phyloP scores from a whole-genome alignment of 1,140 invertebrate species.

The Adelges cooleyi region DNA sequence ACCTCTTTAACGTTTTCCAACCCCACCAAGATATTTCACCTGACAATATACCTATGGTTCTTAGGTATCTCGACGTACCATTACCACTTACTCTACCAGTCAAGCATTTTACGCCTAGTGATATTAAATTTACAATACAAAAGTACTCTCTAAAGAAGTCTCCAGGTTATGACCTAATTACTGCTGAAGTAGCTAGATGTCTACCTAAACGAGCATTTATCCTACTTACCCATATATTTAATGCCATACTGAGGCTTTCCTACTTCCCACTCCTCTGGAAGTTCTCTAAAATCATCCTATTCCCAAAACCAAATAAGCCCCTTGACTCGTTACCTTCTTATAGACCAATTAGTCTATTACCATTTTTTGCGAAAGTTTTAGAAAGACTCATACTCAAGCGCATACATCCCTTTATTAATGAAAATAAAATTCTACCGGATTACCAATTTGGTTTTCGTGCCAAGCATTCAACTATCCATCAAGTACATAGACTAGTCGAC shows the following conservation, averaged over 20 bases:
- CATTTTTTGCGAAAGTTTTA: conserved; percentile 35
- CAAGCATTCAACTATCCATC: conserved; percentile 33
- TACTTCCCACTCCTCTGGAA: conserved; percentile 35
- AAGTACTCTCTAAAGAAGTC: background rate
- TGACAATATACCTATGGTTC: background rate
- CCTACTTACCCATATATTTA: conserved; percentile 11
- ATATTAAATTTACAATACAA: background rate
- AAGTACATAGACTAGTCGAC: background rate
- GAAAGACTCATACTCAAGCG: conserved; percentile 35
- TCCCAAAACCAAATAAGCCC: conserved; percentile 35
- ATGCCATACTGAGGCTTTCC: background rate
- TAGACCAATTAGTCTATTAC: conserved; percentile 36
- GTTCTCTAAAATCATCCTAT: conserved; percentile 36
- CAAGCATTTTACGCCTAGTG: background rate
- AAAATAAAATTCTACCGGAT: conserved; percentile 32
- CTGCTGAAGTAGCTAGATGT: background rate
- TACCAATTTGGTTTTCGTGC: conserved; percentile 37
- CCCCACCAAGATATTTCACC: background rate
- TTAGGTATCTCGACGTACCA: background rate
- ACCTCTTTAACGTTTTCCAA: conserved; percentile 25
- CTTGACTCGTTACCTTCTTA: conserved; percentile 34
- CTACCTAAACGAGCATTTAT: conserved; percentile 13
- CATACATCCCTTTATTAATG: conserved; percentile 28
- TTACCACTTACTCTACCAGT: background rate
- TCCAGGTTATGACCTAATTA: conserved; percentile 20